Percentiles rank a stretch among this genome's conserved stretches.
phyloP scores from a whole-genome alignment of 2,113 vertebrate species.

The Ictalurus punctatus region DNA sequence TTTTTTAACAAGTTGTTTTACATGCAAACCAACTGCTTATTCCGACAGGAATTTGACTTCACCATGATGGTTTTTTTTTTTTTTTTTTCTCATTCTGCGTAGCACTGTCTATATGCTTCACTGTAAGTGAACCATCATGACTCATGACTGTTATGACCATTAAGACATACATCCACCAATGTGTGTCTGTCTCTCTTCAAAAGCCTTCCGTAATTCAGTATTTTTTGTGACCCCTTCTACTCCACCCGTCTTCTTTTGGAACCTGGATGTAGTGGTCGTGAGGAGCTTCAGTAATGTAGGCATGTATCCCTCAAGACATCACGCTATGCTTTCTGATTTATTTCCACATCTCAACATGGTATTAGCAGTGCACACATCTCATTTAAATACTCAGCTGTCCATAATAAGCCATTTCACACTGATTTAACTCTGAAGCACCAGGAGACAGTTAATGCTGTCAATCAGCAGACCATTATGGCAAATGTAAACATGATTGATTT shows the following conservation, averaged over 20 bases:
- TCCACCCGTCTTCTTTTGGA: background rate
- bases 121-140: background rate
- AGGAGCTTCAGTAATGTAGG: constrained; percentile 22
- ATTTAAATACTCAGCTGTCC: constrained; percentile 39
- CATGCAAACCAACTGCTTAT: constrained; percentile 9
- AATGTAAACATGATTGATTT: constrained; percentile 28
- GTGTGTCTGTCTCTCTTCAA: constrained; percentile 7
- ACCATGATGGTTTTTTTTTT: background rate
- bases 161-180: no score
- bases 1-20: constrained; percentile 26
- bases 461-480: constrained; percentile 31
- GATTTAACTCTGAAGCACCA: constrained; percentile 28
- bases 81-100: background rate
- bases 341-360: constrained; percentile 38
- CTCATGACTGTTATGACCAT: no score
- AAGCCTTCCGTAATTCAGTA: background rate
- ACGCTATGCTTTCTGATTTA: constrained; percentile 57
- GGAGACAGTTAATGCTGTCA: constrained; percentile 34
- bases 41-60: constrained; percentile 18
- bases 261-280: background rate
- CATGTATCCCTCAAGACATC: constrained; percentile 45
- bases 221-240: background rate
- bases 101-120: background rate
- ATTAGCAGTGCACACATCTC: constrained; percentile 52
- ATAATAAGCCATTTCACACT: constrained; percentile 52